These are phyloP conservation scores for Tromatobia lineatoria DNA, from an alignment of 2,888 invertebrate genomes.

Conservation along the genomic window DNA sequence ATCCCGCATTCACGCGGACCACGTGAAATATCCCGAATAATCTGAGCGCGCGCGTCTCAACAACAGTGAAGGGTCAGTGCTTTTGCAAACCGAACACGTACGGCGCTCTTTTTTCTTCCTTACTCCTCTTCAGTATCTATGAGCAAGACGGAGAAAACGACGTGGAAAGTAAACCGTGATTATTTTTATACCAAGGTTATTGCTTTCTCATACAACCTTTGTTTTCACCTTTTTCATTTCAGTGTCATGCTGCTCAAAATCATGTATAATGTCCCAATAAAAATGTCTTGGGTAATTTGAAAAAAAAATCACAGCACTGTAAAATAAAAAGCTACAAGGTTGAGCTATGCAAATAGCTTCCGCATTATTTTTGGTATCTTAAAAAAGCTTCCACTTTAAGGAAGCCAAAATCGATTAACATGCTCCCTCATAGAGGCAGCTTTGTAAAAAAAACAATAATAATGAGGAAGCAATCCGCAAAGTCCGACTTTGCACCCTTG, in stretches of 20 bases:
- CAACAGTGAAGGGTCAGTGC: constrained; percentile 30
- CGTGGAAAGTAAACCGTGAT: constrained; percentile 48
- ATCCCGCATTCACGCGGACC: constrained; percentile 50
- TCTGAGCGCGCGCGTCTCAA: constrained; percentile 38
- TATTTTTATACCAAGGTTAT: constrained; percentile 48
- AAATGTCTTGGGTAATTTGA: not conserved
- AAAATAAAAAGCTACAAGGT: no score
- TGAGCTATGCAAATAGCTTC: no score
- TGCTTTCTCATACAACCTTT: constrained; percentile 35
- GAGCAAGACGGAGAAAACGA: constrained; percentile 31
- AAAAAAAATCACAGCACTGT: no score
- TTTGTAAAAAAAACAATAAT: no score
- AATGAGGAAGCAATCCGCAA: no score
- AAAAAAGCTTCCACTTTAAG: no score
- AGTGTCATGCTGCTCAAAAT: not conserved
- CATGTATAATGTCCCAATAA: not conserved
- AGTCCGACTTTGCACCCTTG: no score
- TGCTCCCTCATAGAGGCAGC: no score
- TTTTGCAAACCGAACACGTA: constrained; percentile 57
- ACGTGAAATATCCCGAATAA: constrained; percentile 58
- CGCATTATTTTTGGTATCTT: no score
- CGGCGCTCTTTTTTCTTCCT: constrained; percentile 32
- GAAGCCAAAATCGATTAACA: no score
- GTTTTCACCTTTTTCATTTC: constrained; percentile 2
- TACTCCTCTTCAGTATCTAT: constrained; percentile 22